phyloP scores from a whole-genome alignment of 2,113 vertebrate genomes.

The Cettia cetti region DNA sequence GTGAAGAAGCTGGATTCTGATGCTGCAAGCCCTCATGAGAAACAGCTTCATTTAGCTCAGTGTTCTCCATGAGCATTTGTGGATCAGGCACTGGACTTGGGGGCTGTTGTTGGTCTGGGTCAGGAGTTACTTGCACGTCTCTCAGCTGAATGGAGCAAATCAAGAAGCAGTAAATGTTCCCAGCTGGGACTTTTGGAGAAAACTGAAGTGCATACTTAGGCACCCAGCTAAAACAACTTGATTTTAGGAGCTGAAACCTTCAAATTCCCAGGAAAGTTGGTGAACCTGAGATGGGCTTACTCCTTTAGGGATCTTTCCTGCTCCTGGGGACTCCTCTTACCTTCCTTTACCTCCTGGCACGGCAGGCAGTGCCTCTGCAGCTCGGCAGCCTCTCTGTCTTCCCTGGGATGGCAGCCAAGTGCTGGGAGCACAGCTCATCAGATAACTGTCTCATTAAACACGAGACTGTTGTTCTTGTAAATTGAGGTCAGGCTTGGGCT shows the following conservation, averaged over 20 bases:
- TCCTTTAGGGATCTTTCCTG: not conserved
- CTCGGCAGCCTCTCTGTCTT: not conserved
- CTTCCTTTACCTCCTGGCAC: not conserved
- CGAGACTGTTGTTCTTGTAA: conserved; percentile 50
- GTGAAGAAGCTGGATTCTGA: not conserved
- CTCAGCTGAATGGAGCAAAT: not conserved
- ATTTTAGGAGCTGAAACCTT: not conserved
- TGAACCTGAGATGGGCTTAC: not conserved
- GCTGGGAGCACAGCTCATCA: not conserved
- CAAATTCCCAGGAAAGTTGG: not conserved
- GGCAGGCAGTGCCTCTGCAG: not conserved
- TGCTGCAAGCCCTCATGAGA: not conserved
- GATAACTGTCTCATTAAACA: conserved; percentile 59
- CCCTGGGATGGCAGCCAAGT: conserved; percentile 16
- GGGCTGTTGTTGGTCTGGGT: not conserved
- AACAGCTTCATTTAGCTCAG: not conserved
- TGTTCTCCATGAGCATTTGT: not conserved
- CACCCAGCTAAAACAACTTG: not conserved
- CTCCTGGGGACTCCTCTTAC: not conserved
- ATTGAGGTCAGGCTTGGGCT: conserved; percentile 46
- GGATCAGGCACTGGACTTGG: not conserved
- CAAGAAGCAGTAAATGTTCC: not conserved
- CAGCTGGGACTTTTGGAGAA: not conserved
- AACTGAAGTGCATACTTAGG: not conserved
- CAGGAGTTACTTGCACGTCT: not conserved